These are phyloP conservation scores for human DNA, from an alignment of 2,113 vertebrate genomes.

Conservation along the genomic window GRCh38 chr3:27845001-27845500, in stretches of 20 bases:
- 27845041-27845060: too few species aligned
- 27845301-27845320: neutral
- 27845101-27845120: neutral
- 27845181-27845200: neutral
- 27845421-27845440: neutral
- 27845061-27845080: too few species aligned
- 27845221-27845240: neutral
- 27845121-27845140: neutral
- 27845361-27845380: neutral
- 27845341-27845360: neutral
- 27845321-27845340: neutral
- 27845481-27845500: neutral
- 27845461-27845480: neutral
- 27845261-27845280: neutral
- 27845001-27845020: neutral
- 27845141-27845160: neutral
- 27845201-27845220: neutral
- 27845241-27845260: neutral
- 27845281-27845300: neutral
- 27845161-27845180: neutral
- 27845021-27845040: too few species aligned
- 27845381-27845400: neutral
- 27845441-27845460: neutral
- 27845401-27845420: too few species aligned
- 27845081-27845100: neutral